Base-by-base conservation (phyloP, 2,113 vertebrate genomes). In the Pluvianellus socialis region DNA sequence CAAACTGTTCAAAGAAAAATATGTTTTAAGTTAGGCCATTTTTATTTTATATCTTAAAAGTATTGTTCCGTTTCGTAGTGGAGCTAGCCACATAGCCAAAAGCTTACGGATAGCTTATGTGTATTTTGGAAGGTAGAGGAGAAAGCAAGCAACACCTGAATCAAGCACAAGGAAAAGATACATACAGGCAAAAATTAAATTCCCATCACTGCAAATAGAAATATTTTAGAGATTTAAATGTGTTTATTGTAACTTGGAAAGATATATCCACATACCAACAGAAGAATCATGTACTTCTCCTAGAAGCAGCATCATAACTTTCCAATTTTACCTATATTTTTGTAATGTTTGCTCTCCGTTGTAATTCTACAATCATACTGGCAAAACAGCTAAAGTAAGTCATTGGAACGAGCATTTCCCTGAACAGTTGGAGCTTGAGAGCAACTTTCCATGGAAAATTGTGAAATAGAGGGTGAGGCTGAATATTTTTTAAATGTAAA, bases 111-210 rank as follows among this genome's bases (percentile, higher is more conserved):
- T 24, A 71, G 33, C 27, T 76, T 61, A 17, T 32, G 4, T 15
- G 26, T 55, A 42, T 67, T 91, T 95, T 66, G 77, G 93, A 97
- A 87, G 66, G 82, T 38, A 92, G 91, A 94, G 63, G 49, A 79
- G 83, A 85, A 95, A 93, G 66, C 33, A 61, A 95, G 84, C 74
- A 97, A 76, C 68, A 82, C 72, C 73, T 96, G 73, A 90, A 67
- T 35, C 38, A 88, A 68, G 26, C 20, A 83, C n/a, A 77, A 92
- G 77, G 42, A 32, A 87, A 92, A 96, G 82, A 84, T 74, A 76
- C 30, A 50, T 28, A 85, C 75, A 90, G 88, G 88, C 59, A 77
- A 59, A 88, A 97, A 95, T 71, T 93, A 94, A 91, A 89, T 96
- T 95, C 66, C 92, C 52, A 50, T 96, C 55, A 76, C 35, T 92